Evolutionary conservation across 2,797 vertebrate species (phyloP).

Genomic region (Pangasius djambal): DNA sequence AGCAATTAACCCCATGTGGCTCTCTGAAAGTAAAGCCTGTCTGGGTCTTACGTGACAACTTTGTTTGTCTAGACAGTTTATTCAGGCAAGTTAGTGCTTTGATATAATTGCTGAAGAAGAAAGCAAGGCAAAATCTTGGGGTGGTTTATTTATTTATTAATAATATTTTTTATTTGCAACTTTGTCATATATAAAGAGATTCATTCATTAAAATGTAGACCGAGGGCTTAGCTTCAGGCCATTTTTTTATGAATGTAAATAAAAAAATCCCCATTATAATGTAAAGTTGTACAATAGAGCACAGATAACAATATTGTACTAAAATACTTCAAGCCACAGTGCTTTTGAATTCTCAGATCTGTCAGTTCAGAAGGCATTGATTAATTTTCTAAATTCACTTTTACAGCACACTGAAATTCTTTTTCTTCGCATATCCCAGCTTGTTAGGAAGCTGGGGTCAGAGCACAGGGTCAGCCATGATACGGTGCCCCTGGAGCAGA

Average conservation of each 20-base stretch:
- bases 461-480: too few species aligned
- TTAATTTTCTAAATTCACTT: neutral
- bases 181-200: neutral
- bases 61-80: constrained; percentile 4
- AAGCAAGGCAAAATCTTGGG: neutral
- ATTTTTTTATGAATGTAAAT: neutral
- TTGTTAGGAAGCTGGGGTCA: too few species aligned
- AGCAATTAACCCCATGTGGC: constrained; percentile 13
- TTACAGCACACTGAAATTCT: neutral
- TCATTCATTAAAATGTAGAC: neutral
- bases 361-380: neutral
- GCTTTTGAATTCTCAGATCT: neutral
- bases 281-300: neutral
- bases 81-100: neutral
- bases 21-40: neutral
- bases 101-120: neutral
- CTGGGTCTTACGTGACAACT: neutral
- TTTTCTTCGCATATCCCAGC: neutral
- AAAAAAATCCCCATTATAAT: neutral
- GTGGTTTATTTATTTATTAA: neutral
- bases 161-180: neutral
- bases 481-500: too few species aligned
- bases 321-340: neutral
- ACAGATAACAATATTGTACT: neutral
- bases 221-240: neutral